Evolutionary conservation across 2,113 vertebrate genomes (phyloP), one percentile per base, ranked within the genome.

Genomic region (Loxodonta africana): DNA sequence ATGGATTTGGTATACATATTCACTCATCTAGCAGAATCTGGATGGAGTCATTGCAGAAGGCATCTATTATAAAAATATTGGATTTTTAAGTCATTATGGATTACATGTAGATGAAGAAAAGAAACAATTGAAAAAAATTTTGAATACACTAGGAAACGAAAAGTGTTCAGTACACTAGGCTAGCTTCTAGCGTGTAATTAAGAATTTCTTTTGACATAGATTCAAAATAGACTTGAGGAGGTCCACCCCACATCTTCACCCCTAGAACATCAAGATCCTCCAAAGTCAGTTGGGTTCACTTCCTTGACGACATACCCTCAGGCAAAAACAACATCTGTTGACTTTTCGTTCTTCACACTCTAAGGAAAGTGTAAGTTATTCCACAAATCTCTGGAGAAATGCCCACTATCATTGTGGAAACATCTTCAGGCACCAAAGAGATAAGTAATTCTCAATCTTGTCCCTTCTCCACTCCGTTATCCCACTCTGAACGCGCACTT

Each of bases 161-260:
- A 95, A 83, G 88, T 8, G 6, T 30, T 77, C 37, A 46, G 17
- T 63, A 5, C 25, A 28, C 9, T 82, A 67, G 82, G 3, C 6
- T 14, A 84, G 15, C 6, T 90, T 87, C 73, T 73, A 51, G 53
- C 8, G 1, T 73, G 30, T 53, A 9, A 53, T 41, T 6, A 88
- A 91, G 33, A 95, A 46, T 17, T 88, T 81, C 46, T 80, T 90
- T 83, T 87, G 73, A 78, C 12, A 82, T 6, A 21, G 21, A 48
- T 90, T 89, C 51, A 60, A 62, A 95, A 82, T 48, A 83, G 57
- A 37, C 33, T 46, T 63, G 23, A 82, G 21, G n/a, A 77, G 14
- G 6, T 37, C 28, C 44, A 51, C 20, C 2, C 2, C 5, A 3
- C 0, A 0, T 20, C 26, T 67, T 44, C 10, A 37, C 48, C 12